Evolutionary conservation across 2,113 vertebrate genomes (phyloP), one percentile per base, ranked within the genome.

Genomic region (Tor tambroides): DNA sequence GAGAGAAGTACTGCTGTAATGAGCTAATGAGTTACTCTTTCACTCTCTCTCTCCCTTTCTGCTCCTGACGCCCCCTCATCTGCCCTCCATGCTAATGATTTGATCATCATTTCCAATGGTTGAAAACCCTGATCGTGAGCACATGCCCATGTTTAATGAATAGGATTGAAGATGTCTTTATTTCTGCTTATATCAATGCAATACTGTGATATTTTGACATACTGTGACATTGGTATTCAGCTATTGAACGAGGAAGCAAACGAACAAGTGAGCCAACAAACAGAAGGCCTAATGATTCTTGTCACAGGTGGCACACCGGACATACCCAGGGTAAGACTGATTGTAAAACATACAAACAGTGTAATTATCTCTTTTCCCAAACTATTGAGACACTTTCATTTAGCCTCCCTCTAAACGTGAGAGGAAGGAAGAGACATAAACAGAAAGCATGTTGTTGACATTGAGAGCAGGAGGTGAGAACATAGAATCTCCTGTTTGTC

Each of bases 371-470:
- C 67, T 59, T 51, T 71, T 11, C 26, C 46, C 61, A 51, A 71
- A 43, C 63, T 81, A 19, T 72, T 72, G 14, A 41, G 9, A 78
- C 56, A 15, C 23, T 19, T 28, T 81, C 17, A 41, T 59, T 59
- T 38, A 71, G 46, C 43, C 21, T 46, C 85, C 65, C 49, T 56
- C 28, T 71, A 19, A 69, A 54, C 11, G 32, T 80, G 43, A 84
- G 35, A 72, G 41, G 59, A 75, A 81, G 67, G 54, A 81, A 88
- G 63, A 63, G 89, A 87, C 83, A 74, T 89, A 89, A 90, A 91
- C 94, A 90, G 93, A 91, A 93, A 96, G 95, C 96, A 96, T 96
- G 96, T 96, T 96, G 96, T 90, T 93, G 88, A 85, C 41, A 88
- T 90, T 93, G 85, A 93, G 94, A 96, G 95, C 95, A 95, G 92